phyloP scores from a whole-genome alignment of 2,888 invertebrate species.

The Petrophora chlorosata region DNA sequence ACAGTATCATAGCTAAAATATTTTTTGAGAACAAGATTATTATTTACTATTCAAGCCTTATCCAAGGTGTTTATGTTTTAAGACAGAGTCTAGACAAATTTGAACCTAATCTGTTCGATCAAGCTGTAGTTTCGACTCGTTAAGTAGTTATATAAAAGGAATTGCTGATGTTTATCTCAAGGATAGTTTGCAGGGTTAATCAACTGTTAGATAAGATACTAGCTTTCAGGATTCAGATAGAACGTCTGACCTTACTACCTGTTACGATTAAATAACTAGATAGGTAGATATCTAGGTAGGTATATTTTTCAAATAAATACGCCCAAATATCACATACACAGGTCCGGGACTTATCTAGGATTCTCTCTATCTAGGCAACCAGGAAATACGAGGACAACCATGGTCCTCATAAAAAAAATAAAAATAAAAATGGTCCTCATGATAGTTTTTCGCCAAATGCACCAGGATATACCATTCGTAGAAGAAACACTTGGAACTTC shows the following conservation, averaged over 20 bases:
- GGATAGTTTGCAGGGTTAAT: conserved; percentile 15
- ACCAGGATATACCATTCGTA: conserved; percentile 47
- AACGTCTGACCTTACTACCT: conserved; percentile 24
- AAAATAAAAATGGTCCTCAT: no score
- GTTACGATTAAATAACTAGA: neutral
- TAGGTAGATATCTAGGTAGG: no score
- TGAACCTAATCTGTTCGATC: conserved; percentile 20
- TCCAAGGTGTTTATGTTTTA: no score
- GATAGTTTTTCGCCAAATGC: conserved; percentile 34
- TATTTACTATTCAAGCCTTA: no score
- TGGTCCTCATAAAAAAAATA: no score
- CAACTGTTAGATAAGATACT: conserved; percentile 19
- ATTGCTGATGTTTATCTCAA: conserved; percentile 22
- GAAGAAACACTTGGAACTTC: conserved; percentile 14
- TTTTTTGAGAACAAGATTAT: no score
- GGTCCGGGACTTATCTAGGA: no score
- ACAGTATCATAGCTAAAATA: no score
- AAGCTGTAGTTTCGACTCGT: conserved; percentile 14
- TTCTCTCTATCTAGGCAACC: no score
- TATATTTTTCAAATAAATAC: no score
- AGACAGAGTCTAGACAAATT: conserved; percentile 10
- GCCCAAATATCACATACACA: no score
- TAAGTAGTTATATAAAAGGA: conserved; percentile 3
- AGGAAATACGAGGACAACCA: no score
- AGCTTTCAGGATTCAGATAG: conserved; percentile 18